Conservation (phyloP, 2,888 invertebrate species). For the Gryllus longicercus region DNA sequence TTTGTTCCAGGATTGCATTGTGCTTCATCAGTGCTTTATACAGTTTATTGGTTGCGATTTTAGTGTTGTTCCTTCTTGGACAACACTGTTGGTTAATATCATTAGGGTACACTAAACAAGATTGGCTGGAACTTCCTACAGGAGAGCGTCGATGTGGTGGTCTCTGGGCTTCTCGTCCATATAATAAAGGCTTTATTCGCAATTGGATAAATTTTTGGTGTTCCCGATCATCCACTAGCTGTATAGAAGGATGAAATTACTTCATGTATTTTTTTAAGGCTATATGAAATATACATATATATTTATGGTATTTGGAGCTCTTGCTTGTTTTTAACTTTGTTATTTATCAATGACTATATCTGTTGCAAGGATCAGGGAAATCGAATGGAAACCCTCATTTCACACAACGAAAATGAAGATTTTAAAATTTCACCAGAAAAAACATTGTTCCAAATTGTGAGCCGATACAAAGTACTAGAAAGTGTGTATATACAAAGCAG, state of each 20-base stretch:
- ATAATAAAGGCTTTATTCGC: constrained; percentile 39
- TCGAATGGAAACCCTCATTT: too few relatives aligned
- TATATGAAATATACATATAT: background rate
- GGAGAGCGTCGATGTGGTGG: constrained; percentile 36
- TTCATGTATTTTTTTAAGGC: too few relatives aligned
- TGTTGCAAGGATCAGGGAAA: too few relatives aligned
- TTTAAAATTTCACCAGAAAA: too few relatives aligned
- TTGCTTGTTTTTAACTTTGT: too few relatives aligned
- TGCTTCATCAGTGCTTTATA: constrained; percentile 57
- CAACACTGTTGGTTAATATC: constrained; percentile 51
- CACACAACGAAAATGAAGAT: too few relatives aligned
- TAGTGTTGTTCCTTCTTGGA: constrained; percentile 45
- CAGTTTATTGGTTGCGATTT: constrained; percentile 46
- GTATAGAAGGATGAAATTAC: too few relatives aligned
- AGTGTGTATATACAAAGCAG: too few relatives aligned
- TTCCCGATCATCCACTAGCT: background rate
- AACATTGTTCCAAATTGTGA: too few relatives aligned
- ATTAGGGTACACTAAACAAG: constrained; percentile 51
- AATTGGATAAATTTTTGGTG: constrained; percentile 41
- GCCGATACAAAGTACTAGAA: too few relatives aligned
- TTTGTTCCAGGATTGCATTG: constrained; percentile 52
- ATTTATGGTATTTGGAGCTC: too few relatives aligned
- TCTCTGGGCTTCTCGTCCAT: constrained; percentile 38
- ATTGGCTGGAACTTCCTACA: constrained; percentile 46
- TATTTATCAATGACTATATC: too few relatives aligned